These are phyloP conservation scores for Phrynocephalus guinanensis DNA, from an alignment of 2,797 vertebrate species.

Conservation along the genomic window DNA sequence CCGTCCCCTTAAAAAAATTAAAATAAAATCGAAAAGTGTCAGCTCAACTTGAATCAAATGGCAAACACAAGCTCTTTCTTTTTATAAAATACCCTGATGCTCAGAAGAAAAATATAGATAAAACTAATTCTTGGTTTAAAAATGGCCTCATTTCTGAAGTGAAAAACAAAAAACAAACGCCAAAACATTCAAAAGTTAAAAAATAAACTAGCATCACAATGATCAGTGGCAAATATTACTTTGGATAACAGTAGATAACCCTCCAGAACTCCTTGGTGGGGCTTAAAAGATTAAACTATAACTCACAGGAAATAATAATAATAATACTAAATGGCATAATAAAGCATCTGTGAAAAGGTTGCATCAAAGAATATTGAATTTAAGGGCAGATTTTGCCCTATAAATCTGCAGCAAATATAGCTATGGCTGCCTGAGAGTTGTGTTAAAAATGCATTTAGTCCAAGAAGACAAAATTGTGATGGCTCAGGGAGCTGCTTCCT, in stretches of 20 bases:
- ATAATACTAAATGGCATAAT: slow-evolving; percentile 41
- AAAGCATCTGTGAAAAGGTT: slow-evolving; percentile 58
- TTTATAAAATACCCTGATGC: slow-evolving; percentile 36
- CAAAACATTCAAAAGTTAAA: background rate
- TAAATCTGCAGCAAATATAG: slow-evolving; percentile 77
- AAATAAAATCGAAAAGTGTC: background rate
- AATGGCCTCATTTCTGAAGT: slow-evolving; percentile 44
- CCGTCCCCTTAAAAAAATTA: too few relatives aligned
- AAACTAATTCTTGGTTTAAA: slow-evolving; percentile 56
- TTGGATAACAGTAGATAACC: slow-evolving; percentile 64
- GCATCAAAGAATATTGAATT: slow-evolving; percentile 74
- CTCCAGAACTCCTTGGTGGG: slow-evolving; percentile 54
- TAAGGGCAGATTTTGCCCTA: slow-evolving; percentile 66
- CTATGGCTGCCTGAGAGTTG: slow-evolving; percentile 65
- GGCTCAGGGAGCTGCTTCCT: slow-evolving; percentile 66
- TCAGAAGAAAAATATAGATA: slow-evolving; percentile 52
- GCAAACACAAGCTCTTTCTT: slow-evolving; percentile 31
- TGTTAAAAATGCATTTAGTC: slow-evolving; percentile 72
- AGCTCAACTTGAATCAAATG: background rate
- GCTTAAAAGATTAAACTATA: slow-evolving; percentile 60
- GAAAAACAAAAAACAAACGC: slow-evolving; percentile 7
- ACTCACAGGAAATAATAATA: slow-evolving; percentile 56
- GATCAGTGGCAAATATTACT: slow-evolving; percentile 44
- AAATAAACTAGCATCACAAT: slow-evolving; percentile 15
- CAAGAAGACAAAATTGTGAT: slow-evolving; percentile 63